phyloP scores from a whole-genome alignment of 2,888 invertebrate species.

The Epirrhoe tristata region DNA sequence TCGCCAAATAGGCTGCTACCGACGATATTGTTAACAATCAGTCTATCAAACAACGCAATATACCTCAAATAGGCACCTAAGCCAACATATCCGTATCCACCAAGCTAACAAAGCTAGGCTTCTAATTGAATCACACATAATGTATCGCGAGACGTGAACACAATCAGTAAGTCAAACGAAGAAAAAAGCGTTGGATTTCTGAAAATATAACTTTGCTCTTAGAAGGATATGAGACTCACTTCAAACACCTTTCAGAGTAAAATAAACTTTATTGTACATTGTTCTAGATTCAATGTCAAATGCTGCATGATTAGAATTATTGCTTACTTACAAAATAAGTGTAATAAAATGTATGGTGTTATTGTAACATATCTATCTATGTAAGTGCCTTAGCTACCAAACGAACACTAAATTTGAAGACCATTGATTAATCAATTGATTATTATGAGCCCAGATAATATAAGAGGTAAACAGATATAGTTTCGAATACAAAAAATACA shows the following conservation, averaged over 20 bases:
- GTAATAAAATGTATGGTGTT: no score
- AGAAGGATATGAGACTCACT: constrained; percentile 45
- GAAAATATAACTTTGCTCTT: constrained; percentile 71
- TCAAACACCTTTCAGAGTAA: neutral
- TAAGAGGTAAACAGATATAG: no score
- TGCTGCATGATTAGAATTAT: neutral
- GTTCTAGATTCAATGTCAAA: neutral
- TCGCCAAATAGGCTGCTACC: neutral
- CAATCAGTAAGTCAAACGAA: constrained; percentile 64
- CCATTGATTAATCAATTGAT: no score
- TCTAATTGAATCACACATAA: constrained; percentile 56
- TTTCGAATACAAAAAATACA: no score
- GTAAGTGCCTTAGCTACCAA: no score
- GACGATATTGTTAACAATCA: neutral
- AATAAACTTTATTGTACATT: constrained; percentile 5
- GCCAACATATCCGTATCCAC: constrained; percentile 15
- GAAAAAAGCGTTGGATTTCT: constrained; percentile 67
- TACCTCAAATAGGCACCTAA: neutral
- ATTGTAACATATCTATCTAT: no score
- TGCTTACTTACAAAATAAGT: no score
- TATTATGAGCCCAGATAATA: no score
- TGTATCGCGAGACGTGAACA: constrained; percentile 54
- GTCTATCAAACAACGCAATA: neutral
- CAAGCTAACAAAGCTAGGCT: constrained; percentile 30
- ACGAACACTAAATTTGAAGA: no score